Base-by-base conservation (phyloP, 2,888 invertebrate species). In the Trichacis sp. region DNA sequence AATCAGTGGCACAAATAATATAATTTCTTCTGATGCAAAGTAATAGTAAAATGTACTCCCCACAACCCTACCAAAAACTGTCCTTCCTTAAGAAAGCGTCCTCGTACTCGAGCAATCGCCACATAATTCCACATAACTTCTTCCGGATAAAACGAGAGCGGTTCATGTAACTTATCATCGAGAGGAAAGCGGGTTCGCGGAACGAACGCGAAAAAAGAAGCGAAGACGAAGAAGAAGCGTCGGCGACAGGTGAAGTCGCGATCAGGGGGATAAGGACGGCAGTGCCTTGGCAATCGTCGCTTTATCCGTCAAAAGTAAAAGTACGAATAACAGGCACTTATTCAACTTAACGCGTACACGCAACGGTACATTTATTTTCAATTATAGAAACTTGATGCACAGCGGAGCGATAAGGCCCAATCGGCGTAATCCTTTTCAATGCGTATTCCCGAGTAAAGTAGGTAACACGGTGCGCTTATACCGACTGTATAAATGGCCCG, bases 401-500 rank as follows among this genome's bases (percentile, higher is more conserved):
- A 29, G 46, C 46, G 50, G 50, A 20, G 50, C 51, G 64, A 64
- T 64, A 64, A 64, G 58, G 40, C 59, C 59, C 58, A 59, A 64
- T 59, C 58, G 54, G 54, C 46, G 47, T 65, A 60, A 65, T 52
- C 48, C 53, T 57, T 65, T 60, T 59, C 49, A 56, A 60, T 29
- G 57, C 48, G 43, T 53, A 56, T 64, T 60, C 52, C 19, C 60
- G 51, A 49, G 56, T 29, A 56, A 56, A 62, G 62, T 62, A 60
- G 56, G 67, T 61, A 64, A 61, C 57, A 48, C 54, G 51, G 66
- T 62, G 51, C 56, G 48, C 43, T 49, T n/a, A n/a, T 12, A 50
- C 48, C 55, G 54, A 62, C 51, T 52, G 55, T 66, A 66, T 66
- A 66, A 66, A 66, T 66, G 66, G 62, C 55, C 24, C 49, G 66